A percentile compares a stretch with the other conserved stretches of the same genome.
Evolutionary conservation across 2,113 vertebrate species (phyloP).

Genomic region (Grantiella picta): DNA sequence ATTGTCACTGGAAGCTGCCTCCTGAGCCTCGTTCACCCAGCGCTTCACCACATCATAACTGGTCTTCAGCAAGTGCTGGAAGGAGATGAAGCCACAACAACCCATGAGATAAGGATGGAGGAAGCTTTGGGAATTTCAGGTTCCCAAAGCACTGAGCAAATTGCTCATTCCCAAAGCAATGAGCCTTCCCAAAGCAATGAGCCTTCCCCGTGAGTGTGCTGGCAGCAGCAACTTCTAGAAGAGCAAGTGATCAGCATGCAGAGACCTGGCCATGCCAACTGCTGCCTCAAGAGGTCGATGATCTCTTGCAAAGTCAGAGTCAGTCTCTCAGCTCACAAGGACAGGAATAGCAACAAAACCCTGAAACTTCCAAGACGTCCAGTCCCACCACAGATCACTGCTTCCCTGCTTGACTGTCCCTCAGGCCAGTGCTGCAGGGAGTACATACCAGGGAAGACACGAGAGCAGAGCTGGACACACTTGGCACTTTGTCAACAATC

Average conservation of each 20-base stretch:
- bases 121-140: not conserved
- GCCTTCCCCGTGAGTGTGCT: not conserved
- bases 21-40: conserved; percentile 84
- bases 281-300: not conserved
- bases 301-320: not conserved
- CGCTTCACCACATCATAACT: conserved; percentile 83
- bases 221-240: not conserved
- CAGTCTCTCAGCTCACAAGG: not conserved
- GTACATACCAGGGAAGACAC: conserved; percentile 80
- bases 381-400: not conserved
- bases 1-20: conserved; percentile 82
- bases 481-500: conserved; percentile 81
- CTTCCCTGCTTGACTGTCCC: not conserved
- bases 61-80: conserved; percentile 79
- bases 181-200: no score
- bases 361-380: not conserved
- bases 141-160: no score
- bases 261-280: not conserved
- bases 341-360: not conserved
- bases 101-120: not conserved
- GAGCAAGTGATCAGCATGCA: not conserved
- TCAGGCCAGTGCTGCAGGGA: not conserved
- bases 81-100: not conserved
- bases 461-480: conserved; percentile 82
- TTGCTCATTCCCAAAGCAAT: no score